Percentiles rank a stretch among this genome's conserved stretches.
Evolutionary conservation across 23 tunicate species (phyloP).

Genomic region (Ascidia mentula): DNA sequence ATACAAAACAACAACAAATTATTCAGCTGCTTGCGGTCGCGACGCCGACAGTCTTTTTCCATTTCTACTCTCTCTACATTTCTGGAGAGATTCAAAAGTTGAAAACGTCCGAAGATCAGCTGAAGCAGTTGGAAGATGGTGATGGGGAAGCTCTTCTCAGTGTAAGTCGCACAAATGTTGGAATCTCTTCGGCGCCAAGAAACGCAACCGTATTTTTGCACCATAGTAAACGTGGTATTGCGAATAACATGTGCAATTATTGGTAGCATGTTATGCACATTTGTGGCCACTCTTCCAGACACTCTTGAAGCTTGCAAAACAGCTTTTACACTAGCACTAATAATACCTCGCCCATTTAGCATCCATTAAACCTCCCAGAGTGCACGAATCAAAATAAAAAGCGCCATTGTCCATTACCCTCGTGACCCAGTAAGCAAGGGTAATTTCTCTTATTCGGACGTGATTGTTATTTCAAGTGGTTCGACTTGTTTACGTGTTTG

Average conservation of each 20-base stretch:
- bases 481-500: neutral
- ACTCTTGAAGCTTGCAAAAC: too few species aligned
- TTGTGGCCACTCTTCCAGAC: too few species aligned
- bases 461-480: neutral
- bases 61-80: conserved; percentile 78
- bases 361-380: too few species aligned
- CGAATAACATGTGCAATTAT: too few species aligned
- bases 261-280: too few species aligned
- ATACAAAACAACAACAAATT: too few species aligned
- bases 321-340: neutral
- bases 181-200: neutral
- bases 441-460: neutral
- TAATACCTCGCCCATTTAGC: neutral
- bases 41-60: conserved; percentile 86
- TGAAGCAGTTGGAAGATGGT: conserved; percentile 63
- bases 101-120: conserved; percentile 48
- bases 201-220: neutral
- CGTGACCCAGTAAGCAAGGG: neutral
- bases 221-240: neutral
- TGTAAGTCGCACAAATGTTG: neutral
- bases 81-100: conserved; percentile 81
- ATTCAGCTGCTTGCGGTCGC: conserved; percentile 83
- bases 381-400: too few species aligned
- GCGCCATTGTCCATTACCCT: too few species aligned
- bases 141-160: conserved; percentile 16